Evolutionary conservation across 2,113 vertebrate genomes (phyloP), one percentile per base, ranked within the genome.

Genomic region (Ginglymostoma cirratum): DNA sequence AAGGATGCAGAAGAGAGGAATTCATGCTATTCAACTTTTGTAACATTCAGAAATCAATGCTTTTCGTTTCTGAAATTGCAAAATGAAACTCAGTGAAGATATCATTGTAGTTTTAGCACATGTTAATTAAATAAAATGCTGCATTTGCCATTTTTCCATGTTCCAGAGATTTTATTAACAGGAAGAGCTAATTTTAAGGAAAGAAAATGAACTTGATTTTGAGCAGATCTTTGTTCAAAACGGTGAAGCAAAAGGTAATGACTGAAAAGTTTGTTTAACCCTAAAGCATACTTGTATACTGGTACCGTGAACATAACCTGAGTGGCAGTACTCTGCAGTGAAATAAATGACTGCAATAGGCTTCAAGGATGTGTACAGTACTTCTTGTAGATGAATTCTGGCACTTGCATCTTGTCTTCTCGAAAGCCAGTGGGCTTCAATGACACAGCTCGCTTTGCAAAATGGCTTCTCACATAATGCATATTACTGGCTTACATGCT

Each of bases 331-430:
- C 45, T 24, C 89, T n/a, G 34, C 69, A 52, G 94, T 95, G 30
- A 95, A 95, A 95, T 95, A 72, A 72, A 95, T 95, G 42, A 15
- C 94, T 95, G 42, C 69, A 95, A 72, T 95, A 70, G 94, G 48
- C 24, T 27, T 95, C 67, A 95, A 95, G 45, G 42, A 95, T 94
- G 66, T 69, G 66, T n/a, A 66, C 92, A 42, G 61, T 67, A 94
- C 67, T 94, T 69, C 92, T 69, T 45, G 15, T 94, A 69, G 65
- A 94, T 95, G 42, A 48, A 70, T 95, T 95, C 93, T 95, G 93
- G 21, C 42, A 45, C 67, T 95, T 95, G 93, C 38, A 95, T 70
- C 67, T 95, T 95, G 93, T 95, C 93, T 95, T 72, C 67, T 70
- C 42, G 17, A 95, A 95, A 94, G 67, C 38, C 21, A 48, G 38